phyloP scores from a whole-genome alignment of 2,797 vertebrate species.

The Halcyon smyrnensis region DNA sequence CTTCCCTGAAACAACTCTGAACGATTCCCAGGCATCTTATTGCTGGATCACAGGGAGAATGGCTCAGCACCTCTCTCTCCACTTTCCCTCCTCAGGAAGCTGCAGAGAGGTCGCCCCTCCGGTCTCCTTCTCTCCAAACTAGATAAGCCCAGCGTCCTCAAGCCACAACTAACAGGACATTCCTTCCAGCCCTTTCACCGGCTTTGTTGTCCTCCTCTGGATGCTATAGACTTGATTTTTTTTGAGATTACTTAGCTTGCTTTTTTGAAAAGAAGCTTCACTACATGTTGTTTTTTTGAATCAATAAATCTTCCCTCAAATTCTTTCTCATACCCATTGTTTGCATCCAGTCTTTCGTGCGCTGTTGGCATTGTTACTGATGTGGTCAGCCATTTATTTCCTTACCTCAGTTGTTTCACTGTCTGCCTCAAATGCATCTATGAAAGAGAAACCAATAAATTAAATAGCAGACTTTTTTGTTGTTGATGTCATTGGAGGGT shows the following conservation, averaged over 20 bases:
- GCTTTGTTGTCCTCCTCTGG: not conserved
- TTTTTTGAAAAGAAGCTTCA: not conserved
- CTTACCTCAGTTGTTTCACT: not conserved
- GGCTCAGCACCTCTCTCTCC: not conserved
- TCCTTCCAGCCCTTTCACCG: not conserved
- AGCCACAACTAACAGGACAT: fast-evolving
- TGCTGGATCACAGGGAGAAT: not conserved
- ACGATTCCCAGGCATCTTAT: fast-evolving
- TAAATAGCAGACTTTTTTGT: not conserved
- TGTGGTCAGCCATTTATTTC: not conserved
- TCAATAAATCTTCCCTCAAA: not conserved
- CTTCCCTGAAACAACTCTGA: not conserved
- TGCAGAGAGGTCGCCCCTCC: not conserved
- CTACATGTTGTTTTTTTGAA: not conserved
- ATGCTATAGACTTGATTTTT: not conserved
- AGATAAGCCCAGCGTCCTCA: not conserved
- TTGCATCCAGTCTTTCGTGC: not conserved
- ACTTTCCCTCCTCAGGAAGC: not conserved
- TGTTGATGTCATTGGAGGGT: not conserved
- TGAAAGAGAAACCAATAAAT: not conserved
- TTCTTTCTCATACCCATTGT: fast-evolving
- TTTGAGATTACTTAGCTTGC: not conserved
- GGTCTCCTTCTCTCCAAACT: not conserved
- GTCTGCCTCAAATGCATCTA: not conserved
- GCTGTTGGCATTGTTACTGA: fast-evolving